Evolutionary conservation across 2,797 vertebrate species (phyloP).

Genomic region (Lophius americanus): DNA sequence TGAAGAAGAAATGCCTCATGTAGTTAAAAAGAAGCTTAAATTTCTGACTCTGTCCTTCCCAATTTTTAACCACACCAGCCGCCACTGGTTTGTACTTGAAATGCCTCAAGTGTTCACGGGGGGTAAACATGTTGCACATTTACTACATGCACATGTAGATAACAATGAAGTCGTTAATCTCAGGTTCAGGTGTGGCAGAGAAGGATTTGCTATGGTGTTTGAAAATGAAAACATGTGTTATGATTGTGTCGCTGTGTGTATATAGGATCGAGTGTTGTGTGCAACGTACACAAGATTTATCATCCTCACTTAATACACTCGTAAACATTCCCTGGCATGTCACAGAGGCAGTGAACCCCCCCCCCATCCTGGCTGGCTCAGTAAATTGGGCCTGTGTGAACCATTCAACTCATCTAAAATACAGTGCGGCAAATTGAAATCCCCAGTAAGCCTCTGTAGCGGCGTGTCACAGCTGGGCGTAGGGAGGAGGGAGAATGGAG

Average conservation of each 20-base stretch:
- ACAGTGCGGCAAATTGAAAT: conserved; percentile 78
- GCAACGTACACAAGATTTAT: conserved; percentile 67
- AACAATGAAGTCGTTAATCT: background rate
- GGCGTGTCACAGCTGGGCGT: conserved; percentile 69
- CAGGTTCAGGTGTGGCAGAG: conserved; percentile 21
- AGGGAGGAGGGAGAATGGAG: conserved; percentile 63
- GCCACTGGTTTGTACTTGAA: too few relatives aligned
- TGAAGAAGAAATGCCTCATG: too few relatives aligned
- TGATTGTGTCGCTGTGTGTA: conserved; percentile 51
- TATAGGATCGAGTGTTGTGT: conserved; percentile 42
- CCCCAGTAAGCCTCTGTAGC: conserved; percentile 69
- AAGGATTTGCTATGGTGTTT: conserved; percentile 10
- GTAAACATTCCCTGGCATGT: conserved; percentile 73
- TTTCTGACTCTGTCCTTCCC: too few relatives aligned
- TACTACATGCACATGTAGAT: background rate
- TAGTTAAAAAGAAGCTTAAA: too few relatives aligned
- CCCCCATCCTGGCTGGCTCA: conserved; percentile 42
- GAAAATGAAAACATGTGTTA: conserved; percentile 26
- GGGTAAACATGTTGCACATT: conserved; percentile 2
- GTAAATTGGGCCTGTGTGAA: conserved; percentile 78
- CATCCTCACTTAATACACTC: conserved; percentile 76
- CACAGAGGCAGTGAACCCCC: conserved; percentile 61
- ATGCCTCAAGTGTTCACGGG: background rate
- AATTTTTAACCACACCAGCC: too few relatives aligned
- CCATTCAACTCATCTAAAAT: conserved; percentile 72